These are phyloP conservation scores for Adelphocoris suturalis DNA, from an alignment of 2,888 invertebrate species.

Conservation along the genomic window DNA sequence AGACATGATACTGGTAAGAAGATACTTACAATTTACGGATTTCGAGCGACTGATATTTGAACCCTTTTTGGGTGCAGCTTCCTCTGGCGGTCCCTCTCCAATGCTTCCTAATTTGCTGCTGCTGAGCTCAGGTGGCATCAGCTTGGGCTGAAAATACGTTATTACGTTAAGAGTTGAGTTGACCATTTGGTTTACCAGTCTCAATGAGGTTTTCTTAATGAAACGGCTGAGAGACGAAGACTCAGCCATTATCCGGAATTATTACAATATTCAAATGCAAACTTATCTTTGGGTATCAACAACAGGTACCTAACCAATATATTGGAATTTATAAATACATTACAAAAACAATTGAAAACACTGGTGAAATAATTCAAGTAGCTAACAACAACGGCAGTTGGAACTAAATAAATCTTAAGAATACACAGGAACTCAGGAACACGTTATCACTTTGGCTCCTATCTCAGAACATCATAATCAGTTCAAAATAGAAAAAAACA, in stretches of 20 bases:
- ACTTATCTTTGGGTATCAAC: no score
- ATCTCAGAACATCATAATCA: no score
- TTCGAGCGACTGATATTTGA: conserved; percentile 78
- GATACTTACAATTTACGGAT: conserved; percentile 78
- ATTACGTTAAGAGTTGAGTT: not conserved
- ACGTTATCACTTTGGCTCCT: no score
- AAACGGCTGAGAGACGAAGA: not conserved
- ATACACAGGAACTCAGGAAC: no score
- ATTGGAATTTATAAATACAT: no score
- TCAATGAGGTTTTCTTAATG: not conserved
- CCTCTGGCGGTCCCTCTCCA: conserved; percentile 76
- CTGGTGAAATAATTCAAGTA: no score
- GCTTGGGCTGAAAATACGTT: conserved; percentile 75
- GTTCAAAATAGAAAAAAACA: no score
- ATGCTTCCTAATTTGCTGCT: conserved; percentile 71
- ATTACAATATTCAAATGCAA: no score
- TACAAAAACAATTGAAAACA: no score
- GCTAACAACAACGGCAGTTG: no score
- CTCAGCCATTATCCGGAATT: not conserved
- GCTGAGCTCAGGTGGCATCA: conserved; percentile 63
- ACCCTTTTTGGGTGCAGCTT: conserved; percentile 76
- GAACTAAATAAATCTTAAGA: no score
- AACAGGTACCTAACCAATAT: no score
- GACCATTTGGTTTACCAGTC: not conserved
- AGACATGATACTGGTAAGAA: not conserved